phyloP scores from a whole-genome alignment of 2,797 vertebrate genomes.

The Notoglanidium macrostoma region DNA sequence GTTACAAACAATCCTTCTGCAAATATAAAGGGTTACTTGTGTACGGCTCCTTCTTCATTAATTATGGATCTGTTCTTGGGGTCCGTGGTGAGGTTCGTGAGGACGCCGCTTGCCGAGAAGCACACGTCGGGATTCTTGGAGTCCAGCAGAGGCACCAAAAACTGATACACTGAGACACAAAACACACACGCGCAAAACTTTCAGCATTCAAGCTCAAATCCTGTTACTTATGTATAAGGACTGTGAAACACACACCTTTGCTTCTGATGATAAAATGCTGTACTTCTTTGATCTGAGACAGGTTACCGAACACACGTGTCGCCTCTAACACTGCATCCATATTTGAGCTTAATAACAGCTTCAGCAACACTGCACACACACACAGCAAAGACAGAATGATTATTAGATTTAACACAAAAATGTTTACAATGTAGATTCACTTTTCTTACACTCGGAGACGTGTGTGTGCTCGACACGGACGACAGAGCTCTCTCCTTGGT shows the following conservation, averaged over 20 bases:
- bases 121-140: constrained; percentile 88
- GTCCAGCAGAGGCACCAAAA: constrained; percentile 86
- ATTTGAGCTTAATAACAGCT: constrained; percentile 82
- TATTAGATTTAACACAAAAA: background rate
- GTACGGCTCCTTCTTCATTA: constrained; percentile 77
- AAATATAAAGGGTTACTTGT: constrained; percentile 78
- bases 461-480: constrained; percentile 73
- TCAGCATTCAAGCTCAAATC: background rate
- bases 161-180: constrained; percentile 81
- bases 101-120: constrained; percentile 91
- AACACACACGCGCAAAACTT: constrained; percentile 10
- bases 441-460: constrained; percentile 82
- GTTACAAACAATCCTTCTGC: background rate
- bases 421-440: background rate
- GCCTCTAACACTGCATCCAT: constrained; percentile 89
- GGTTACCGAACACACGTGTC: constrained; percentile 89
- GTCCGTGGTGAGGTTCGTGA: constrained; percentile 90
- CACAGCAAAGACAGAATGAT: background rate
- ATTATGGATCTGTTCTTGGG: constrained; percentile 76
- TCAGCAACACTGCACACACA: constrained; percentile 81
- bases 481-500: constrained; percentile 77
- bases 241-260: constrained; percentile 73
- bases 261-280: constrained; percentile 85
- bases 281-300: constrained; percentile 84
- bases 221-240: background rate